Percentiles rank a stretch among this genome's conserved stretches.
These are phyloP conservation scores for Paramormyrops hopkinsi DNA, from an alignment of 2,797 vertebrate species.

Conservation along the genomic window DNA sequence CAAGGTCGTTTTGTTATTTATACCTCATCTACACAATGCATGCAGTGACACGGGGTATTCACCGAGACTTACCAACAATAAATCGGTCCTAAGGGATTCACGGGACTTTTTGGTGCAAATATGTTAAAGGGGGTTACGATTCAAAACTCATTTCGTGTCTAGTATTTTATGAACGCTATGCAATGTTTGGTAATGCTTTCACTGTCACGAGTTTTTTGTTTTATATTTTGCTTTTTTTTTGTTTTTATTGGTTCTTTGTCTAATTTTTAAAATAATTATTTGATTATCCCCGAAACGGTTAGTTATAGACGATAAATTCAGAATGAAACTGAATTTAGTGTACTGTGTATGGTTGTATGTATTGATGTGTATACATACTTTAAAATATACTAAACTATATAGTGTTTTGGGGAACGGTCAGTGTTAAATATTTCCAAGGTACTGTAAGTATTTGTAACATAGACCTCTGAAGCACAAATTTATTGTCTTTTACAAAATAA, in stretches of 20 bases:
- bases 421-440: constrained; percentile 27
- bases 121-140: constrained; percentile 4
- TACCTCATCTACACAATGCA: constrained; percentile 2
- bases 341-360: constrained; percentile 52
- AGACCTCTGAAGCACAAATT: constrained; percentile 18
- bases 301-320: background rate
- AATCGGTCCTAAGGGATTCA: constrained; percentile 29
- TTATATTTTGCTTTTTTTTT: background rate
- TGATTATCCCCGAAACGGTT: background rate
- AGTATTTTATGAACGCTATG: constrained; percentile 40
- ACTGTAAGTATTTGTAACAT: constrained; percentile 37
- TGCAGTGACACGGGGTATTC: background rate
- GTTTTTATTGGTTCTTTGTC: background rate
- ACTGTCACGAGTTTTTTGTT: background rate
- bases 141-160: constrained; percentile 37
- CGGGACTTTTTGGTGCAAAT: background rate
- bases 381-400: constrained; percentile 56
- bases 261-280: background rate
- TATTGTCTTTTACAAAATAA: constrained; percentile 27
- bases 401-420: constrained; percentile 42
- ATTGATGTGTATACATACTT: constrained; percentile 56
- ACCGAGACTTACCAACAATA: constrained; percentile 43
- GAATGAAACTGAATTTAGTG: constrained; percentile 26
- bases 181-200: constrained; percentile 34
- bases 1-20: background rate